A percentile compares a stretch with the other conserved stretches of the same genome.
phyloP scores from a whole-genome alignment of 2,888 invertebrate species.

The Buathra laborator region DNA sequence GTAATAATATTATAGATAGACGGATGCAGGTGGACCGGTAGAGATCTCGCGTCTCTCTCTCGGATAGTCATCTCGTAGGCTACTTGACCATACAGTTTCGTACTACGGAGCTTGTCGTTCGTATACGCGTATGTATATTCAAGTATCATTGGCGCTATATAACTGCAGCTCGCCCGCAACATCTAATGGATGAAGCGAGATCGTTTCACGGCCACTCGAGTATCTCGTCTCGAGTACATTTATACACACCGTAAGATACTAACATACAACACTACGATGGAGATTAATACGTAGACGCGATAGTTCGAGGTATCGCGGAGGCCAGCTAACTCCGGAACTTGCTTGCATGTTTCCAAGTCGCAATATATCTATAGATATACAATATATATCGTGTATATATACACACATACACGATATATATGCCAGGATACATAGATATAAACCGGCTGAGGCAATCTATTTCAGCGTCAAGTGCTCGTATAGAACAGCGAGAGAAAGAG shows the following conservation, averaged over 20 bases:
- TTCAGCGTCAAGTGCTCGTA: constrained; percentile 54
- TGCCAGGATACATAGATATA: constrained; percentile 8
- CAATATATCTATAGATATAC: constrained; percentile 5
- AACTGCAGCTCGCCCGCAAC: constrained; percentile 11
- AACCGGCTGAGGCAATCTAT: constrained; percentile 50
- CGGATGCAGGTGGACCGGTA: constrained; percentile 33
- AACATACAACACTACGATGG: not conserved
- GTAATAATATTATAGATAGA: constrained; percentile 3
- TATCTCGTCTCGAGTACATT: constrained; percentile 49
- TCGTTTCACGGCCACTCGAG: constrained; percentile 54
- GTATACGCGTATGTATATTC: not conserved
- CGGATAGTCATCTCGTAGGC: not conserved
- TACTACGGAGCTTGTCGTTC: not conserved
- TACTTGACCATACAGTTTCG: not conserved
- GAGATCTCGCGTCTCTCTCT: constrained; percentile 17
- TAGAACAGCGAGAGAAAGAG: constrained; percentile 33
- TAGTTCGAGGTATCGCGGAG: constrained; percentile 29
- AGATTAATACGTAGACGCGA: not conserved
- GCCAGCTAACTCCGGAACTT: constrained; percentile 44
- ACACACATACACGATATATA: constrained; percentile 1
- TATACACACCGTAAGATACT: not conserved
- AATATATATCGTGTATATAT: not conserved
- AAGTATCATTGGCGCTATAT: not conserved
- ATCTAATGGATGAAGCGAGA: constrained; percentile 49
- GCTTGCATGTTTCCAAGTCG: constrained; percentile 3